These are phyloP conservation scores for Zaprionus nigranus DNA, from an alignment of 1,140 invertebrate species.

Conservation along the genomic window DNA sequence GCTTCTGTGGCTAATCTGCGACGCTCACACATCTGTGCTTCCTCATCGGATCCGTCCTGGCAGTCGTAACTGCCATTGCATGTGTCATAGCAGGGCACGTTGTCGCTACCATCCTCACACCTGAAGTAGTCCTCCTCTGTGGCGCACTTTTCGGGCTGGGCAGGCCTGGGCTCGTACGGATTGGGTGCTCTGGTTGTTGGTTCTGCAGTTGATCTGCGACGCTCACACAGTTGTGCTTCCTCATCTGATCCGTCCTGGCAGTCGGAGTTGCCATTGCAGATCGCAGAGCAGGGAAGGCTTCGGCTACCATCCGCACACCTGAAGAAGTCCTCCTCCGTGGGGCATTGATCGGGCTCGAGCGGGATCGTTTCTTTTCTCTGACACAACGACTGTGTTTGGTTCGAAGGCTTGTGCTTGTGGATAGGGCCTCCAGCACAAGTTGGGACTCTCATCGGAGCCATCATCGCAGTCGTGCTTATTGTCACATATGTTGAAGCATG, in stretches of 20 bases:
- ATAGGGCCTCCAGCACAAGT: neutral
- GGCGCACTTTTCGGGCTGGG: neutral
- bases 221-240: neutral
- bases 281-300: neutral
- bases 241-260: slow-evolving; percentile 21
- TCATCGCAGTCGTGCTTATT: slow-evolving; percentile 13
- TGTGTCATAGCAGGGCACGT: neutral
- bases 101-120: slow-evolving; percentile 14
- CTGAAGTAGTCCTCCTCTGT: neutral
- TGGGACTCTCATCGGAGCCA: slow-evolving; percentile 32
- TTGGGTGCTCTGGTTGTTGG: no score
- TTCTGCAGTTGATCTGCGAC: no score
- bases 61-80: neutral
- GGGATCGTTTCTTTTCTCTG: no score
- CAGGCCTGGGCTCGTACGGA: neutral
- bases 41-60: slow-evolving; percentile 18
- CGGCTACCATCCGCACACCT: slow-evolving; percentile 20
- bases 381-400: no score
- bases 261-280: neutral
- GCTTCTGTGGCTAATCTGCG: no score
- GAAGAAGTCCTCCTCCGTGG: neutral
- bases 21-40: neutral
- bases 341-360: neutral
- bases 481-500: slow-evolving; percentile 35
- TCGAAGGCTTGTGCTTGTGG: no score